These are phyloP conservation scores for Drosophila prostipennis DNA, from an alignment of 2,888 invertebrate genomes.

Conservation along the genomic window DNA sequence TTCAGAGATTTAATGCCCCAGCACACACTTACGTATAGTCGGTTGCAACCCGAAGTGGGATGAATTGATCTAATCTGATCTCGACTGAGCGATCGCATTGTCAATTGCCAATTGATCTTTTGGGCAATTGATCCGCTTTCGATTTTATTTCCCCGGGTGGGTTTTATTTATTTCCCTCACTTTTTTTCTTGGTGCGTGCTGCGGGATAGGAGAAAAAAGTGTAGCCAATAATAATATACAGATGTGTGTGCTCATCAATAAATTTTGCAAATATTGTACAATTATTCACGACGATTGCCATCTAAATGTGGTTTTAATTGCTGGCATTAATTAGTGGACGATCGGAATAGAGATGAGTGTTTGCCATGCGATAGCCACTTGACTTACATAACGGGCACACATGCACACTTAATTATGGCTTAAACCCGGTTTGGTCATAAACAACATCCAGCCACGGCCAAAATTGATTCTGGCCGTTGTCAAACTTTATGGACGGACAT, in stretches of 20 bases:
- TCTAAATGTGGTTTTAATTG: constrained; percentile 73
- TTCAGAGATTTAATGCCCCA: constrained; percentile 67
- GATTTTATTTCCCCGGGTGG: constrained; percentile 10
- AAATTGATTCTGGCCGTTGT: constrained; percentile 67
- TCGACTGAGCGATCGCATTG: constrained; percentile 43
- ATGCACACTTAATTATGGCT: constrained; percentile 32
- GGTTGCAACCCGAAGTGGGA: constrained; percentile 26
- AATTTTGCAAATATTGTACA: constrained; percentile 49
- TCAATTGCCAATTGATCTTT: constrained; percentile 78
- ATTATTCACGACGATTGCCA: constrained; percentile 53
- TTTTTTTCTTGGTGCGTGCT: constrained; percentile 28
- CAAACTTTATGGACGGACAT: constrained; percentile 60
- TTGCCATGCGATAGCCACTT: constrained; percentile 40
- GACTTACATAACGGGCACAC: constrained; percentile 16
- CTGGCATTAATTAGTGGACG: constrained; percentile 44
- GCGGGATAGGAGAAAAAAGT: constrained; percentile 24
- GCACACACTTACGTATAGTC: constrained; percentile 3
- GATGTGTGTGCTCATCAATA: constrained; percentile 45
- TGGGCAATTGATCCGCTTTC: constrained; percentile 74
- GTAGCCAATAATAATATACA: constrained; percentile 5
- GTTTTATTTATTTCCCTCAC: neutral
- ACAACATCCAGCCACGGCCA: constrained; percentile 9
- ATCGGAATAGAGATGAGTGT: constrained; percentile 28
- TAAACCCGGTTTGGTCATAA: constrained; percentile 35
- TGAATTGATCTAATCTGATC: constrained; percentile 32